Conservation (phyloP, 2,113 vertebrate species). For the Cheilinus undulatus region DNA sequence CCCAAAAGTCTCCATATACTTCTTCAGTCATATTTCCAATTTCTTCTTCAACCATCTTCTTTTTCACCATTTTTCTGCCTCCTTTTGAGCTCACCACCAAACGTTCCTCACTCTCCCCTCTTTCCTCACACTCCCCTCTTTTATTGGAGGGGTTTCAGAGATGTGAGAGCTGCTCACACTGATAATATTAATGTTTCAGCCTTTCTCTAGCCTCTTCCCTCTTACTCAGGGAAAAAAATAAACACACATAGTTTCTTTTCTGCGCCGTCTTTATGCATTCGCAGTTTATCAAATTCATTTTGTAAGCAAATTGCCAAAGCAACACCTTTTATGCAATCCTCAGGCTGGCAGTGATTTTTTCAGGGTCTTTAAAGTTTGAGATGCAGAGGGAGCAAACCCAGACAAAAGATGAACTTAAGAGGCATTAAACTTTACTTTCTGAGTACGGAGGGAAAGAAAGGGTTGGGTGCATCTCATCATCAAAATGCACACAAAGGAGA, state of each 20-base stretch:
- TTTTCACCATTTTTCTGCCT: constrained; percentile 21
- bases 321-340: constrained; percentile 76
- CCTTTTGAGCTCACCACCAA: constrained; percentile 19
- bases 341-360: constrained; percentile 68
- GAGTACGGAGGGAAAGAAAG: constrained; percentile 1
- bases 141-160: constrained; percentile 42
- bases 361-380: constrained; percentile 64
- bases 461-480: constrained; percentile 8
- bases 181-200: constrained; percentile 77
- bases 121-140: constrained; percentile 45
- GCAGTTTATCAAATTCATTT: constrained; percentile 74
- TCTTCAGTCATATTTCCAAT: constrained; percentile 12
- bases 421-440: constrained; percentile 26
- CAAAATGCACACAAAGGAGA: constrained; percentile 19
- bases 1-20: neutral
- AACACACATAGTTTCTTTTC: constrained; percentile 15
- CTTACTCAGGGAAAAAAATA: constrained; percentile 65
- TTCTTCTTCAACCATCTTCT: constrained; percentile 25
- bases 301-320: constrained; percentile 74
- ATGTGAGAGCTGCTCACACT: constrained; percentile 60
- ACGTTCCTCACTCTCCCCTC: constrained; percentile 29
- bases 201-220: constrained; percentile 54
- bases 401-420: constrained; percentile 52
- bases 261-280: constrained; percentile 39
- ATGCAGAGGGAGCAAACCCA: constrained; percentile 45